Evolutionary conservation across 1,140 invertebrate genomes (phyloP).

Genomic region (Physella acuta): DNA sequence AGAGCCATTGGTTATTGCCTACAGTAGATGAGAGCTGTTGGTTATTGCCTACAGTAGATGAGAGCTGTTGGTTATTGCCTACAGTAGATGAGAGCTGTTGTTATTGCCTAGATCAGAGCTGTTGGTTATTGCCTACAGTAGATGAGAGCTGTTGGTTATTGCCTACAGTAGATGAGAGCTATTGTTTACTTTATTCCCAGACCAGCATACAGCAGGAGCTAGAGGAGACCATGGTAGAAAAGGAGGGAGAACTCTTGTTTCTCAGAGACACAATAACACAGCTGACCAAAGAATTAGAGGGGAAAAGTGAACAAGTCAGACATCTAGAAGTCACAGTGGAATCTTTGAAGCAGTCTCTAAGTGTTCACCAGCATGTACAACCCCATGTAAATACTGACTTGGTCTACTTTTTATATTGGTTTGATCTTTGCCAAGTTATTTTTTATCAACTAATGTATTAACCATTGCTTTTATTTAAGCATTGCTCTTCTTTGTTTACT

Average conservation of each 20-base stretch:
- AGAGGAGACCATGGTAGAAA: slow-evolving; percentile 39
- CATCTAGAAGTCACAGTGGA: not conserved
- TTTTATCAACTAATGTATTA: not conserved
- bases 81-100: no score
- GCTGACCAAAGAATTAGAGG: slow-evolving; percentile 9
- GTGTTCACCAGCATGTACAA: no score
- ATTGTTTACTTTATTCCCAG: slow-evolving; percentile 27
- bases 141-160: no score
- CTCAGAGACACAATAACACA: slow-evolving; percentile 33
- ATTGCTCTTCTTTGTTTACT: no score
- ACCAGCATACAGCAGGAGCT: slow-evolving; percentile 50
- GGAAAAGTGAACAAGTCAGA: not conserved
- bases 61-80: no score
- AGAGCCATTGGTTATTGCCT: no score
- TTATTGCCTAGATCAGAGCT: no score
- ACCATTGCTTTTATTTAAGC: not conserved
- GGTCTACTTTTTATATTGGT: not conserved
- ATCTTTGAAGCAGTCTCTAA: not conserved
- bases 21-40: no score
- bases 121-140: no score
- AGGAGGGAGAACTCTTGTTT: slow-evolving; percentile 28
- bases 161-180: no score
- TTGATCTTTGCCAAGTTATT: not conserved
- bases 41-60: no score
- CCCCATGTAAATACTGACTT: no score